Conservation (phyloP, 2,113 vertebrate genomes). For the Elaphurus davidianus region DNA sequence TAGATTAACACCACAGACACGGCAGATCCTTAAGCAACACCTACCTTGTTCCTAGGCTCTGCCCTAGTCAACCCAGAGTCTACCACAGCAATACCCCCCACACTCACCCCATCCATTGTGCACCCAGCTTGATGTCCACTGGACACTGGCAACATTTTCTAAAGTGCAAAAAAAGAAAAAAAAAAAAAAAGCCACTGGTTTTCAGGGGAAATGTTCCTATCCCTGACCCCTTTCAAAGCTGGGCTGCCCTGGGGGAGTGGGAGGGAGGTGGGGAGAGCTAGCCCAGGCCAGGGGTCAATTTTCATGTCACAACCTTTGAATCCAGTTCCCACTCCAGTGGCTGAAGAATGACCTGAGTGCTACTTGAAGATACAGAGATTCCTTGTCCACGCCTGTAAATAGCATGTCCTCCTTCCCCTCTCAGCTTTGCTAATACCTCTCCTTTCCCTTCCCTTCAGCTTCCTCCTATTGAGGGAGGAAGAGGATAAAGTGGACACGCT, state of each 20-base stretch:
- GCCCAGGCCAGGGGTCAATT: slow-evolving; percentile 74
- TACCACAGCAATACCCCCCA: slow-evolving; percentile 74
- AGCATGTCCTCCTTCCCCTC: slow-evolving; percentile 63
- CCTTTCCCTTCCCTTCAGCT: slow-evolving; percentile 44
- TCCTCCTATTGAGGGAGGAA: slow-evolving; percentile 17
- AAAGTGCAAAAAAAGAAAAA: slow-evolving; percentile 52
- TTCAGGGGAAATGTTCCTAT: slow-evolving; percentile 63
- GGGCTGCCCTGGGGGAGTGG: slow-evolving; percentile 65
- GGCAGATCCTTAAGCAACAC: slow-evolving; percentile 98
- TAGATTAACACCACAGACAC: slow-evolving; percentile 95
- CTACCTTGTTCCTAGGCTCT: slow-evolving; percentile 92
- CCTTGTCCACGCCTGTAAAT: slow-evolving; percentile 69
- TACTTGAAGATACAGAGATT: slow-evolving; percentile 68
- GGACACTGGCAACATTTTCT: slow-evolving; percentile 64
- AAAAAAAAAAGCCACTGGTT: slow-evolving; percentile 42
- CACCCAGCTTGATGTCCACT: slow-evolving; percentile 50
- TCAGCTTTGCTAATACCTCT: slow-evolving; percentile 47
- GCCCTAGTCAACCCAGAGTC: slow-evolving; percentile 49
- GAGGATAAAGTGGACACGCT: slow-evolving; percentile 28
- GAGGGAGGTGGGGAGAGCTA: slow-evolving; percentile 51
- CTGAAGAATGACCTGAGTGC: slow-evolving; percentile 69
- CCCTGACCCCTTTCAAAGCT: slow-evolving; percentile 57
- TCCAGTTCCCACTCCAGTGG: slow-evolving; percentile 59
- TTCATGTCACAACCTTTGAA: slow-evolving; percentile 76
- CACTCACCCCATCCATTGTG: not conserved